phyloP scores from a whole-genome alignment of 2,797 vertebrate species.

The Chaenodraco wilsoni region DNA sequence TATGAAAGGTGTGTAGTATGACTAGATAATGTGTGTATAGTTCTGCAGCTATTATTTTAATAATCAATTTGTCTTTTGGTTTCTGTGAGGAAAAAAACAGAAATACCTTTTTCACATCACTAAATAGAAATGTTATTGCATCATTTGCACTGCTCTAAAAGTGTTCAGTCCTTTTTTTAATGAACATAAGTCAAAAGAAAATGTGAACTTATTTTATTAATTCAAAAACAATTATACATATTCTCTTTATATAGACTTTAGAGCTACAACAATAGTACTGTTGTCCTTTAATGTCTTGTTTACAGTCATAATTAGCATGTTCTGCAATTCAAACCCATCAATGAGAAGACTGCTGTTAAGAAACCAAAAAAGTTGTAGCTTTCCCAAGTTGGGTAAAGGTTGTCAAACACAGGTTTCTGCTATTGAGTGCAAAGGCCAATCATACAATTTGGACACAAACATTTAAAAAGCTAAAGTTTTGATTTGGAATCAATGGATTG shows the following conservation, averaged over 20 bases:
- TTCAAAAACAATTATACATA: slow-evolving; percentile 14
- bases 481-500: not conserved
- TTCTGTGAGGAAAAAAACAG: too few species aligned
- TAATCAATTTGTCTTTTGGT: not conserved
- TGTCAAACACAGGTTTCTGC: not conserved
- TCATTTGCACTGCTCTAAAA: not conserved
- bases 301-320: slow-evolving; percentile 12
- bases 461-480: too few species aligned
- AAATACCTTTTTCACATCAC: not conserved
- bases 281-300: not conserved
- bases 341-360: not conserved
- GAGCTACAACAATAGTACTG: slow-evolving; percentile 16
- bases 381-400: not conserved
- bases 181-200: not conserved
- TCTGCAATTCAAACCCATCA: slow-evolving; percentile 4
- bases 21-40: too few species aligned
- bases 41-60: not conserved
- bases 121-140: not conserved
- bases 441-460: not conserved
- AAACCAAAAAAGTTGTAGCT: not conserved
- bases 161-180: not conserved
- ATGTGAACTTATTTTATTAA: slow-evolving; percentile 25
- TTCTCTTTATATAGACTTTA: slow-evolving; percentile 16
- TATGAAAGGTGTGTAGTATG: not conserved
- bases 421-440: not conserved